Evolutionary conservation across 2,113 vertebrate species (phyloP).

Genomic region (Etheostoma spectabile): DNA sequence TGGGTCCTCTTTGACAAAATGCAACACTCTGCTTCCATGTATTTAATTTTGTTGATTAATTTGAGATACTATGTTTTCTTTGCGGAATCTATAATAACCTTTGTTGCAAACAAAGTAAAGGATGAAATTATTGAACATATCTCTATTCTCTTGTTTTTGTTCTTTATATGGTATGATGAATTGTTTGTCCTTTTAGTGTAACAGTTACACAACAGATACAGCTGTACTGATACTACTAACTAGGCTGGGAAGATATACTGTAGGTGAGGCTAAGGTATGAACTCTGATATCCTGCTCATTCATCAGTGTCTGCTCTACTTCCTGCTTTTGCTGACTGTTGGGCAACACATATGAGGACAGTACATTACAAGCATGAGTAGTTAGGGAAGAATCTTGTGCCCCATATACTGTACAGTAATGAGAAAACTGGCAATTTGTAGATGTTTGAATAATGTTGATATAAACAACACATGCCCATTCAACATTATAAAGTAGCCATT

Average conservation of each 20-base stretch:
- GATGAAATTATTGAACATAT: conserved; percentile 62
- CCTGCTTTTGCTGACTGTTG: conserved; percentile 75
- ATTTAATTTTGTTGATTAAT: conserved; percentile 65
- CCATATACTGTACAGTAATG: conserved; percentile 61
- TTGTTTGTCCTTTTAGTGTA: not conserved
- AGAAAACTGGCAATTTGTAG: conserved; percentile 17
- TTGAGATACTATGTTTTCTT: conserved; percentile 63
- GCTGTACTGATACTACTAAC: conserved; percentile 27
- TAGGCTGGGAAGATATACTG: conserved; percentile 46
- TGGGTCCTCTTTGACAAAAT: conserved; percentile 40
- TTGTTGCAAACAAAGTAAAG: conserved; percentile 73
- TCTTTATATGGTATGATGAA: not conserved
- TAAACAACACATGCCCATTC: not conserved
- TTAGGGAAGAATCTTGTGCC: conserved; percentile 32
- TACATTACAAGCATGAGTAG: conserved; percentile 66
- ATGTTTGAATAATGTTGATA: not conserved
- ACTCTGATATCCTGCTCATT: conserved; percentile 57
- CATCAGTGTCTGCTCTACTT: conserved; percentile 70
- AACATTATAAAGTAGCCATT: not conserved
- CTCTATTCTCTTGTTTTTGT: conserved; percentile 8
- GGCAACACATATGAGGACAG: conserved; percentile 65
- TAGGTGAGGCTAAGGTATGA: conserved; percentile 32
- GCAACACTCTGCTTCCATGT: conserved; percentile 68
- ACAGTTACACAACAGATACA: not conserved
- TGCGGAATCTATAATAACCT: conserved; percentile 56